phyloP scores from a whole-genome alignment of 2,888 invertebrate species.

The Chelonus formosanus region DNA sequence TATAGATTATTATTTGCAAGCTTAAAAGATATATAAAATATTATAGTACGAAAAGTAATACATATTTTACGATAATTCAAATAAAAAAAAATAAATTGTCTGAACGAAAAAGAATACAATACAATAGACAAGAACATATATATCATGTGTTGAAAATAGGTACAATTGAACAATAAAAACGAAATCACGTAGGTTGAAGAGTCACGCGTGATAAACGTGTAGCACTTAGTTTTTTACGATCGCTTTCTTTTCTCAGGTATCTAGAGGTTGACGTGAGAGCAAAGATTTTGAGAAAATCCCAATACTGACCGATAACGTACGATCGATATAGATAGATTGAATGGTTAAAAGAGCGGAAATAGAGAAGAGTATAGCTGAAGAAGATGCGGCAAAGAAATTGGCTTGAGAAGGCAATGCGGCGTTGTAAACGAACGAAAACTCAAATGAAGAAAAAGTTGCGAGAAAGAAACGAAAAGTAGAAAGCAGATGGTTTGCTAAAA shows the following conservation, averaged over 20 bases:
- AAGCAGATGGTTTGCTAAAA: conserved; percentile 44
- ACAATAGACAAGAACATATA: conserved; percentile 6
- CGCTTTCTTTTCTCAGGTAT: conserved; percentile 35
- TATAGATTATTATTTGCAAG: too few relatives aligned
- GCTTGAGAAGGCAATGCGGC: conserved; percentile 25
- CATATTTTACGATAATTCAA: neutral
- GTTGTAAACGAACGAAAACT: conserved; percentile 13
- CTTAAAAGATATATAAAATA: too few relatives aligned
- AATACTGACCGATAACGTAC: conserved; percentile 38
- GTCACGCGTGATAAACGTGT: conserved; percentile 48
- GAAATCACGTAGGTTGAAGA: conserved; percentile 44
- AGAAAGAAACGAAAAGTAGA: conserved; percentile 15
- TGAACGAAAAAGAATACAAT: conserved; percentile 2
- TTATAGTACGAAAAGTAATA: too few relatives aligned
- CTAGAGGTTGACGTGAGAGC: conserved; percentile 15
- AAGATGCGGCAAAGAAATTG: conserved; percentile 27
- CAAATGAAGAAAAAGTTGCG: conserved; percentile 13
- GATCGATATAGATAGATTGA: conserved; percentile 25
- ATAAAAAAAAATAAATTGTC: neutral
- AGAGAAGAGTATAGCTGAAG: conserved; percentile 10
- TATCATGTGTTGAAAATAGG: neutral
- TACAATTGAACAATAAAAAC: conserved; percentile 38
- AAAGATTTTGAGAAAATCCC: conserved; percentile 37
- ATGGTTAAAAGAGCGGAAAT: conserved; percentile 21
- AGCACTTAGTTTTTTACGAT: conserved; percentile 36